Conservation (phyloP, 1,140 invertebrate species). For the Hypothenemus hampei region DNA sequence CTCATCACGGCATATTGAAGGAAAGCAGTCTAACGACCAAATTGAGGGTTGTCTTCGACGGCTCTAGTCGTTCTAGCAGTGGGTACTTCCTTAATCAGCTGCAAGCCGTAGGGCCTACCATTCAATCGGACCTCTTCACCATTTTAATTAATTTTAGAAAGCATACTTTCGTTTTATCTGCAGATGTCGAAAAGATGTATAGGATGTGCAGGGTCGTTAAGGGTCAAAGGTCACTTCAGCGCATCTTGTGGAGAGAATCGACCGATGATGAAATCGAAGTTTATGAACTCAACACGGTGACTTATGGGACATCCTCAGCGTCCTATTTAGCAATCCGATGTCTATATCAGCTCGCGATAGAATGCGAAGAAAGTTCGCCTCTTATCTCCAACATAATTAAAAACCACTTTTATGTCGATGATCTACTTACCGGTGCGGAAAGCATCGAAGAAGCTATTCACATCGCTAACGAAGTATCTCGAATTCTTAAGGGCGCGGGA, state of each 20-base stretch:
- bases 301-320: conserved; percentile 35
- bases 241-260: conserved; percentile 44
- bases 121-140: conserved; percentile 35
- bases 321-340: conserved; percentile 33
- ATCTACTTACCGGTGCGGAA: conserved; percentile 42
- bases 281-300: conserved; percentile 34
- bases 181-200: conserved; percentile 44
- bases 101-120: conserved; percentile 30
- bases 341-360: conserved; percentile 27
- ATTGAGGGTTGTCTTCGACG: conserved; percentile 42
- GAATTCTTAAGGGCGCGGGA: conserved; percentile 3
- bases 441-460: conserved; percentile 24
- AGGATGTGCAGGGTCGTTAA: conserved; percentile 39
- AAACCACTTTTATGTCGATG: conserved; percentile 43
- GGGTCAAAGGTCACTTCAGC: conserved; percentile 40
- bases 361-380: conserved; percentile 25
- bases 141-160: conserved; percentile 37
- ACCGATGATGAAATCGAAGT: neutral
- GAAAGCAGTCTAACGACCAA: conserved; percentile 36
- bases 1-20: conserved; percentile 45
- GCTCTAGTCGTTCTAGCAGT: conserved; percentile 31
- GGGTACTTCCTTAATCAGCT: conserved; percentile 33
- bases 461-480: conserved; percentile 27
- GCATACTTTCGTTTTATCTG: conserved; percentile 31
- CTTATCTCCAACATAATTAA: conserved; percentile 23